These are phyloP conservation scores for Syngnathus typhle DNA, from an alignment of 2,113 vertebrate genomes.

Conservation along the genomic window DNA sequence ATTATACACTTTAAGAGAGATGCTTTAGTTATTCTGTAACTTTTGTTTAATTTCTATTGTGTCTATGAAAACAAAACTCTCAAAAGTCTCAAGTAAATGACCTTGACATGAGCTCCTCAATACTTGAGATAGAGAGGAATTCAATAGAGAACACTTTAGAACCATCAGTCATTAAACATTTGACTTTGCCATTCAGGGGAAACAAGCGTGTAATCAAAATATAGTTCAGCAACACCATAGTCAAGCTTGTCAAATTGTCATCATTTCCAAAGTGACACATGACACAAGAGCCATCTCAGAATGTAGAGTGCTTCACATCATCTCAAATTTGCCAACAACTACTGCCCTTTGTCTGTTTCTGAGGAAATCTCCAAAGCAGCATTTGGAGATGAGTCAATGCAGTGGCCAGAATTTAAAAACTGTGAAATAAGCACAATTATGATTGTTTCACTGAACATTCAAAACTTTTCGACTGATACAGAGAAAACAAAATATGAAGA, in stretches of 20 bases:
- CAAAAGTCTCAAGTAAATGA: background rate
- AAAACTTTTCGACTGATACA: too few relatives aligned
- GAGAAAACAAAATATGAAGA: too few relatives aligned
- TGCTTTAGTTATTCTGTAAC: too few relatives aligned
- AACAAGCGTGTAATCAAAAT: background rate
- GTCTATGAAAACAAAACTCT: background rate
- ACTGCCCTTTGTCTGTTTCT: background rate
- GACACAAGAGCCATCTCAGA: constrained; percentile 5
- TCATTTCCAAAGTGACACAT: constrained; percentile 17
- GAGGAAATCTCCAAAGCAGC: too few relatives aligned
- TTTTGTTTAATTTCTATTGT: background rate
- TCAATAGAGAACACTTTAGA: background rate
- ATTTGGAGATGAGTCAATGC: too few relatives aligned
- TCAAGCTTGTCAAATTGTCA: background rate
- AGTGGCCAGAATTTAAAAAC: too few relatives aligned
- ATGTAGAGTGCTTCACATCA: constrained; percentile 28
- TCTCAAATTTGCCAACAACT: constrained; percentile 22
- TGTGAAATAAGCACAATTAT: background rate
- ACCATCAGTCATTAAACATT: background rate
- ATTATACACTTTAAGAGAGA: too few relatives aligned
- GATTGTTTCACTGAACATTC: too few relatives aligned
- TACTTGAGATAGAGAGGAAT: background rate
- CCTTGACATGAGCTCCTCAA: background rate
- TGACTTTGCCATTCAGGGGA: constrained; percentile 9
- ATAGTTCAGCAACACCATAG: background rate